Percentiles rank a stretch among this genome's conserved stretches.
Evolutionary conservation across 2,797 vertebrate genomes (phyloP).

Genomic region (Jordanella pulchra): DNA sequence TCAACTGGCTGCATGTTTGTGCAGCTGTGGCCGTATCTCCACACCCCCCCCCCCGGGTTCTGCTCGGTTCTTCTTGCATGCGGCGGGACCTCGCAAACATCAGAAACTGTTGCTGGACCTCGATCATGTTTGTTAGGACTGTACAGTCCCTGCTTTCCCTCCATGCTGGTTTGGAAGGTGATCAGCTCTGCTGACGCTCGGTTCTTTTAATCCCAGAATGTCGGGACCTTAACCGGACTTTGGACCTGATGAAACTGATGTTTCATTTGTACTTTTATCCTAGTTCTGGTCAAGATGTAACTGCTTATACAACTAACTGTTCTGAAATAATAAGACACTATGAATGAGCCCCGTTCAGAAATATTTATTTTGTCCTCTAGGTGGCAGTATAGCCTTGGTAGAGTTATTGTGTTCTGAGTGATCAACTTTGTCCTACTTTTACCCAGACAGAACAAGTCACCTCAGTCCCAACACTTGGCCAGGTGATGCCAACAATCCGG

Average conservation of each 20-base stretch:
- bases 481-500: not conserved
- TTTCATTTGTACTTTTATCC: constrained; percentile 4
- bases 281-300: constrained; percentile 11
- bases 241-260: not conserved
- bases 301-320: constrained; percentile 10
- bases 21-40: constrained; percentile 40
- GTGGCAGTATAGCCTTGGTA: constrained; percentile 34
- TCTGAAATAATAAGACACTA: constrained; percentile 28
- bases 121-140: not conserved
- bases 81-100: not conserved
- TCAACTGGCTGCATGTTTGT: constrained; percentile 36
- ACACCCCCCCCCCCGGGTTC: constrained; percentile 9
- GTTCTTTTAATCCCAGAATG: not conserved
- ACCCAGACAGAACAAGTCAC: constrained; percentile 23
- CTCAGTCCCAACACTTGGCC: not conserved
- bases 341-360: not conserved
- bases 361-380: constrained; percentile 34
- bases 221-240: too few relatives aligned
- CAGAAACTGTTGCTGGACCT: constrained; percentile 1
- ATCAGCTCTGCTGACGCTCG: not conserved
- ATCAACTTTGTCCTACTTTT: constrained; percentile 57
- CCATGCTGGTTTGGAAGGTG: not conserved
- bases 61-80: not conserved
- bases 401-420: not conserved
- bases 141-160: not conserved